A percentile compares a stretch with the other conserved stretches of the same genome.
Conservation (phyloP, 2,797 vertebrate species). For the Sylvilagus floridanus region DNA sequence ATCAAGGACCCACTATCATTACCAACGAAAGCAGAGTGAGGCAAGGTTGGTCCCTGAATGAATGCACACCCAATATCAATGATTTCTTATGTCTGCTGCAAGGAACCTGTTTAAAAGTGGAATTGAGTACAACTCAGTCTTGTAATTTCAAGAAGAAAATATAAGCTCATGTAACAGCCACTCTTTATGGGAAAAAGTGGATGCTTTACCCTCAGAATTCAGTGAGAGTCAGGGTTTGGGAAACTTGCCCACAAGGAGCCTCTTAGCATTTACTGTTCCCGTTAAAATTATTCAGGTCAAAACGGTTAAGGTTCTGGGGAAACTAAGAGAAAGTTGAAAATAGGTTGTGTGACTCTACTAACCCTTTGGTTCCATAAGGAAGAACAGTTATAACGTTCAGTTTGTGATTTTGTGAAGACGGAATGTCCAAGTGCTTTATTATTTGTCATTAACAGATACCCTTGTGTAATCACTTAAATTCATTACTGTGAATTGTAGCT, state of each 20-base stretch:
- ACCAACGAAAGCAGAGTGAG: conserved; percentile 67
- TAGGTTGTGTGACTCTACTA: not conserved
- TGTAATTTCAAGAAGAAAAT: conserved; percentile 67
- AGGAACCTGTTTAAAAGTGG: conserved; percentile 13
- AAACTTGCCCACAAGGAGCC: conserved; percentile 38
- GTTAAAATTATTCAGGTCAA: conserved; percentile 75
- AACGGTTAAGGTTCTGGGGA: conserved; percentile 47
- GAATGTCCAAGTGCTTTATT: not conserved
- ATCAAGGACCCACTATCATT: conserved; percentile 10
- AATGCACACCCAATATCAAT: conserved; percentile 34
- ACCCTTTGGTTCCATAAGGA: conserved; percentile 36
- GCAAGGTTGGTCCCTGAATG: conserved; percentile 25
- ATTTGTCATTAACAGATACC: not conserved
- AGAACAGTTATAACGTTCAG: not conserved
- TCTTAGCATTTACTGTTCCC: conserved; percentile 25
- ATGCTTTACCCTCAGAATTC: not conserved
- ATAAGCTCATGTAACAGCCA: conserved; percentile 33
- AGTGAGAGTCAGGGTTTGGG: conserved; percentile 21
- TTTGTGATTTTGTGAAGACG: conserved; percentile 31
- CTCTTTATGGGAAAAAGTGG: conserved; percentile 39
- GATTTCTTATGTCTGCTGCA: conserved; percentile 31
- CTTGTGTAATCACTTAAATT: not conserved
- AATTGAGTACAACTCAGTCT: not conserved
- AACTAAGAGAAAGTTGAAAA: conserved; percentile 64
- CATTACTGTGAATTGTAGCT: conserved; percentile 28